These are phyloP conservation scores for Operophtera brumata DNA, from an alignment of 2,888 invertebrate species.

Conservation along the genomic window DNA sequence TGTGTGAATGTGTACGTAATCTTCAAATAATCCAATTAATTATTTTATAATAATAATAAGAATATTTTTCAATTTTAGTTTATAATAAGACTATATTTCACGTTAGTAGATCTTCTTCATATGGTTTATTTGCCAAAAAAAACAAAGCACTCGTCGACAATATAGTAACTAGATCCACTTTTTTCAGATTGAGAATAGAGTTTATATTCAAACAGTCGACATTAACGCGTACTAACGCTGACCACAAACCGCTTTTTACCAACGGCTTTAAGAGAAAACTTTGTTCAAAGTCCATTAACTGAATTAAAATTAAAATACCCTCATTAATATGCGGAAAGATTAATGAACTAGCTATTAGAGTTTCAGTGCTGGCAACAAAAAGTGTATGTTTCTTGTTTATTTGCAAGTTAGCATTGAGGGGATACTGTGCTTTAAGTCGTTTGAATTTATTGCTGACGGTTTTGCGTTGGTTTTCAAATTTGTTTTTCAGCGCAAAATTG, in stretches of 20 bases:
- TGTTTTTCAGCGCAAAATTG: no score
- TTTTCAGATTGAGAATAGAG: background rate
- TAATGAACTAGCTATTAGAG: constrained; percentile 42
- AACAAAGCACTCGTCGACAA: background rate
- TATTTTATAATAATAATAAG: no score
- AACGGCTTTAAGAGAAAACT: constrained; percentile 42
- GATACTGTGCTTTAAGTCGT: background rate
- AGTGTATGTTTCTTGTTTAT: constrained; percentile 8
- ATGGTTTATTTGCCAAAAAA: no score
- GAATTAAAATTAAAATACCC: constrained; percentile 50
- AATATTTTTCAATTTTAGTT: background rate
- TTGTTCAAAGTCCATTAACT: constrained; percentile 47
- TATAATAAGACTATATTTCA: no score
- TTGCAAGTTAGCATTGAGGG: constrained; percentile 4
- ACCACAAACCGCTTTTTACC: constrained; percentile 30
- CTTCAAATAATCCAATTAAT: no score
- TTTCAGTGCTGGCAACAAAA: constrained; percentile 15
- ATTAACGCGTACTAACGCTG: constrained; percentile 5
- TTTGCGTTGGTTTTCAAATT: no score
- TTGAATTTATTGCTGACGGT: background rate
- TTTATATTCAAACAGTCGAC: background rate
- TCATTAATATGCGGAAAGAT: constrained; percentile 50
- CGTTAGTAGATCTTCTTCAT: no score
- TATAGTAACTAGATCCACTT: background rate
- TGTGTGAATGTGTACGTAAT: no score